phyloP scores from a whole-genome alignment of 2,888 invertebrate species.

The Dryobota labecula region DNA sequence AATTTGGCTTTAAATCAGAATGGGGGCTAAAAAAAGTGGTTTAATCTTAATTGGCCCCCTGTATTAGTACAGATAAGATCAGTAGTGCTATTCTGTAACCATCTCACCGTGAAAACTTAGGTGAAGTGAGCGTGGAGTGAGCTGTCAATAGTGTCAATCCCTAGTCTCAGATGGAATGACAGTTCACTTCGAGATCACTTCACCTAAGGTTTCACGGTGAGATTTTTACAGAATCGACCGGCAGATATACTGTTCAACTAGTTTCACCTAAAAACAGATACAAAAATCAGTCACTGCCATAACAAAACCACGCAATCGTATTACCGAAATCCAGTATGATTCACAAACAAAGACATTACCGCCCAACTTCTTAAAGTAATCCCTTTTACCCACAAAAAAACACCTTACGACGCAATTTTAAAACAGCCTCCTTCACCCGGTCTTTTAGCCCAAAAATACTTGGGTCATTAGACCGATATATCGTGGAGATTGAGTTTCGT shows the following conservation, averaged over 20 bases:
- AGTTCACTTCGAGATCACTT: no score
- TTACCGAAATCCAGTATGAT: slow-evolving; percentile 19
- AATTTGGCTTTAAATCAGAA: no score
- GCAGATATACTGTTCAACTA: background rate
- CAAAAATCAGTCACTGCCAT: background rate
- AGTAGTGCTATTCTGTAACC: no score
- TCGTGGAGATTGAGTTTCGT: slow-evolving; percentile 75
- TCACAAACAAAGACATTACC: slow-evolving; percentile 49
- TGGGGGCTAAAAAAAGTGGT: no score
- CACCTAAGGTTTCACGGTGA: no score
- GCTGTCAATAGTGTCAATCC: no score
- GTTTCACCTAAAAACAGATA: background rate
- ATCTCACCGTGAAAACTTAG: no score
- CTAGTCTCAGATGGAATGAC: no score
- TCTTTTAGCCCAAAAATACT: slow-evolving; percentile 61
- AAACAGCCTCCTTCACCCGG: slow-evolving; percentile 33
- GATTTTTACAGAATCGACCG: no score
- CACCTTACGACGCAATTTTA: slow-evolving; percentile 53
- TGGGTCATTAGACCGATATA: slow-evolving; percentile 67
- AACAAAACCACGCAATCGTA: slow-evolving; percentile 13
- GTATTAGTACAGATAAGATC: no score
- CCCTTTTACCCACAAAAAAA: slow-evolving; percentile 42
- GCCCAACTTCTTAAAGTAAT: slow-evolving; percentile 43
- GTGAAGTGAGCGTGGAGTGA: no score
- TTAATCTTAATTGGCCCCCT: no score